phyloP scores from a whole-genome alignment of 2,113 vertebrate genomes.

The Leucosticte australis region DNA sequence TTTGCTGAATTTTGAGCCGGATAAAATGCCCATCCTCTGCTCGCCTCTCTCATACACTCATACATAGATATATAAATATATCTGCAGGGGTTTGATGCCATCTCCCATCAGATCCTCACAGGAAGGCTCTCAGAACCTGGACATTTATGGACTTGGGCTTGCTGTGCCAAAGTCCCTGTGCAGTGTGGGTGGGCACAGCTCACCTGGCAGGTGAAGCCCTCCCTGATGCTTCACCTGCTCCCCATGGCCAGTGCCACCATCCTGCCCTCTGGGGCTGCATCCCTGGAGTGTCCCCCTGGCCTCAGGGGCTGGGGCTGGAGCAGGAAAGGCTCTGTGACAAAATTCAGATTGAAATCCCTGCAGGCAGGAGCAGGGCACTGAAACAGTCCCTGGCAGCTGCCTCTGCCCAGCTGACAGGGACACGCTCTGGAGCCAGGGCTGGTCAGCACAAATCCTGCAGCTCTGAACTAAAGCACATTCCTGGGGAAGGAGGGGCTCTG shows the following conservation, averaged over 20 bases:
- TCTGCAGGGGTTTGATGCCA: neutral
- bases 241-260: rapidly evolving
- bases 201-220: neutral
- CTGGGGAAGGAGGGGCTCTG: neutral
- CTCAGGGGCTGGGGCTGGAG: neutral
- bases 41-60: neutral
- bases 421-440: rapidly evolving
- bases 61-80: neutral
- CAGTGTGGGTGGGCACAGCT: neutral
- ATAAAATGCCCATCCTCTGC: neutral
- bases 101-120: neutral
- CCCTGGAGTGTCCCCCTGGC: neutral
- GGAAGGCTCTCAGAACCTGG: neutral
- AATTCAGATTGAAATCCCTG: neutral
- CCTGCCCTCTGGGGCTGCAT: neutral
- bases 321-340: neutral
- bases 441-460: neutral
- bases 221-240: neutral
- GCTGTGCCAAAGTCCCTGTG: neutral
- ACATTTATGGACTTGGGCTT: neutral
- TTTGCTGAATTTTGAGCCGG: neutral
- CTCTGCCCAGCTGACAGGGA: neutral
- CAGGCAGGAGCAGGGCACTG: neutral
- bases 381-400: neutral
- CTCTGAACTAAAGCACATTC: neutral